Percentiles rank a stretch among this genome's conserved stretches.
These are phyloP conservation scores for Aethes cnicana DNA, from an alignment of 2,888 invertebrate species.

Conservation along the genomic window DNA sequence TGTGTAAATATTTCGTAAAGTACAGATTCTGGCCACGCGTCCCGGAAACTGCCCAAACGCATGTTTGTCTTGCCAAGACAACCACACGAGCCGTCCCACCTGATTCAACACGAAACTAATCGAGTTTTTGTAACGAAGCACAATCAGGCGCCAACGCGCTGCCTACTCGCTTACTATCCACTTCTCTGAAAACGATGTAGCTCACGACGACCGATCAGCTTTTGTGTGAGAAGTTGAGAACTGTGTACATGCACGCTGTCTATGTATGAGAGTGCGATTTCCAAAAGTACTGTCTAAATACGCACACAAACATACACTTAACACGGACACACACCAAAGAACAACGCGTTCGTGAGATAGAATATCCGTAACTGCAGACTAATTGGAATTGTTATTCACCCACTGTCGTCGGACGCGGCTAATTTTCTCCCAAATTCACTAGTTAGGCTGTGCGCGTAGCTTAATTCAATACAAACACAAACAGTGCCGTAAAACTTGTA, in stretches of 20 bases:
- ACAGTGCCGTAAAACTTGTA: conserved; percentile 46
- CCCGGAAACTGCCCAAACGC: neutral
- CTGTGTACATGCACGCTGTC: too few relatives aligned
- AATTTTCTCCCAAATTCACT: conserved; percentile 58
- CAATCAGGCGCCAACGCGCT: conserved; percentile 32
- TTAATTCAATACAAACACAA: conserved; percentile 57
- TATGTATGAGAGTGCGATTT: too few relatives aligned
- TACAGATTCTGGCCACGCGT: too few relatives aligned
- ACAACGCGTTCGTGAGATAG: too few relatives aligned
- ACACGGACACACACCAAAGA: too few relatives aligned
- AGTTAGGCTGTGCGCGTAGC: conserved; percentile 50
- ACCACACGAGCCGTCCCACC: conserved; percentile 15
- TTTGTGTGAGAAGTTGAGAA: too few relatives aligned
- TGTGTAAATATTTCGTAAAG: too few relatives aligned
- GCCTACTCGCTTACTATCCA: conserved; percentile 28
- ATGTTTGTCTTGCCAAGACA: conserved; percentile 20
- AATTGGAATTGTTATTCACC: conserved; percentile 61
- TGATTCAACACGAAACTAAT: conserved; percentile 31
- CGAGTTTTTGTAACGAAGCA: conserved; percentile 38
- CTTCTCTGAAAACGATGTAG: too few relatives aligned
- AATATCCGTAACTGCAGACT: conserved; percentile 31
- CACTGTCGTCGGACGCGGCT: conserved; percentile 52
- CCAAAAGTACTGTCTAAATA: too few relatives aligned
- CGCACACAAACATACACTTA: too few relatives aligned
- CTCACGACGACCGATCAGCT: too few relatives aligned